Evolutionary conservation across 2,888 invertebrate genomes (phyloP).

Genomic region (Glaucopsyche alexis): DNA sequence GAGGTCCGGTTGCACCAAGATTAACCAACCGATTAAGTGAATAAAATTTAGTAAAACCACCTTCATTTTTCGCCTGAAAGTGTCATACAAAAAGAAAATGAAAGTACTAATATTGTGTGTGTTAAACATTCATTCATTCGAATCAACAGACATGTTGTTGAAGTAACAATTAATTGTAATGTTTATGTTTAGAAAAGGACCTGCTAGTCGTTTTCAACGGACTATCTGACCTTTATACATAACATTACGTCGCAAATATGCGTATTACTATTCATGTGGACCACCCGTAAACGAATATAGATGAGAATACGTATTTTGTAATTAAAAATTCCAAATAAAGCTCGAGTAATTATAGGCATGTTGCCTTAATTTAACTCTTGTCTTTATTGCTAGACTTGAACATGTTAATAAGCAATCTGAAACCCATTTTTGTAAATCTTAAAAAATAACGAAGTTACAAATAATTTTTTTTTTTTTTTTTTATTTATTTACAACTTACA

Average conservation of each 20-base stretch:
- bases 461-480: too few relatives aligned
- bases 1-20: not conserved
- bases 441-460: too few relatives aligned
- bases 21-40: not conserved
- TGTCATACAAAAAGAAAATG: too few relatives aligned
- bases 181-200: not conserved
- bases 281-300: not conserved
- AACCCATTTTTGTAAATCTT: too few relatives aligned
- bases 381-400: too few relatives aligned
- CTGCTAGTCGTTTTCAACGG: not conserved
- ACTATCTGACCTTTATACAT: conserved; percentile 3
- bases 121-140: not conserved
- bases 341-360: not conserved
- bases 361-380: too few relatives aligned
- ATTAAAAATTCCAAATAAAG: conserved; percentile 15
- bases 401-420: too few relatives aligned
- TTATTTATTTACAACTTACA: too few relatives aligned
- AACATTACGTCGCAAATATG: not conserved
- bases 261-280: conserved; percentile 8
- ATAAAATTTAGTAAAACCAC: too few relatives aligned
- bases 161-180: not conserved
- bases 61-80: too few relatives aligned
- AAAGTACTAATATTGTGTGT: too few relatives aligned
- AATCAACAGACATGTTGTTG: not conserved
- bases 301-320: not conserved